Evolutionary conservation across 2,113 vertebrate species (phyloP).

Genomic region (Steatornis caripensis): DNA sequence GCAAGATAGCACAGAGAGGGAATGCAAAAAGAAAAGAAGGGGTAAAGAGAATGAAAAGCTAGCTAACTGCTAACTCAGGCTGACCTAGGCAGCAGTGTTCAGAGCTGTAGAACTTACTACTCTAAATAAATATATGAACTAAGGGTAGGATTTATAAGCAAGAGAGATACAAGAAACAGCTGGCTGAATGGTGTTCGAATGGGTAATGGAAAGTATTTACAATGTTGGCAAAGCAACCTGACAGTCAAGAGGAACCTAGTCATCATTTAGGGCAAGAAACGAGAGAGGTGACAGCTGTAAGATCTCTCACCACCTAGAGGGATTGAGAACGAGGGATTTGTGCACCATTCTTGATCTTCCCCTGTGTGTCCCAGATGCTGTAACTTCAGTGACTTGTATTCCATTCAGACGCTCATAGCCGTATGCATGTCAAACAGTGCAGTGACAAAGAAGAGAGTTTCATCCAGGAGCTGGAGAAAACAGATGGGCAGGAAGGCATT

Average conservation of each 20-base stretch:
- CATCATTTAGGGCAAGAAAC: slow-evolving; percentile 21
- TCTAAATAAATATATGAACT: not conserved
- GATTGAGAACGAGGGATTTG: not conserved
- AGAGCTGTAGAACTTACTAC: not conserved
- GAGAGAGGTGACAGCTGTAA: slow-evolving; percentile 26
- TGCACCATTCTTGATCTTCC: not conserved
- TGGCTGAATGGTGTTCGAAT: not conserved
- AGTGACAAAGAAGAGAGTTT: not conserved
- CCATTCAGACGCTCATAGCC: not conserved
- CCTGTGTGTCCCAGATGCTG: not conserved
- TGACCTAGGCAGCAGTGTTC: not conserved
- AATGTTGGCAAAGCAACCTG: not conserved
- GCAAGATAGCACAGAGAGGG: not conserved
- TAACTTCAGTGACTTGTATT: not conserved
- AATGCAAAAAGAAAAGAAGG: not conserved
- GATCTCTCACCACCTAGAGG: not conserved
- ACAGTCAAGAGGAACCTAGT: slow-evolving; percentile 1
- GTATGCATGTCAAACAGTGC: not conserved
- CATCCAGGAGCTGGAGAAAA: not conserved
- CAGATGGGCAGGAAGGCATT: slow-evolving; percentile 11
- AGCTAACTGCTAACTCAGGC: not conserved
- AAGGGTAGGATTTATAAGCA: not conserved
- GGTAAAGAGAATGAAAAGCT: not conserved
- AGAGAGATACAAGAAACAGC: not conserved
- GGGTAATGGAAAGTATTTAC: slow-evolving; percentile 27